Evolutionary conservation across 1,140 invertebrate genomes (phyloP), one percentile per base, ranked within the genome.

Genomic region (Pseudobourletiella spinata): DNA sequence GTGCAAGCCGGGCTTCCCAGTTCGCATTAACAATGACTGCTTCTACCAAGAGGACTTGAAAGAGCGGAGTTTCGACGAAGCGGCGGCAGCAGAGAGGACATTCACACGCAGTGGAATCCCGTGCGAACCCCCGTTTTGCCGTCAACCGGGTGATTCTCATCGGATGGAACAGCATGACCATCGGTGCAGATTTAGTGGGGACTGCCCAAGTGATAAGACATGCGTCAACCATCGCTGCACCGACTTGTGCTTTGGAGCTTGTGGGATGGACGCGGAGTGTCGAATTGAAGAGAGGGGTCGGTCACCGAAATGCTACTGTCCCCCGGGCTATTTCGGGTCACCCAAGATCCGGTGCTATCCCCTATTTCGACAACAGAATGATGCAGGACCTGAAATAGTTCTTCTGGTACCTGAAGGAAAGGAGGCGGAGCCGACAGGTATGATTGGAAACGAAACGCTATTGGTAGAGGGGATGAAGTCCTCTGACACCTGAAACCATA

Each of bases 211-310:
- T 24, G 83, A 82, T 32, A 82, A 90, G 74, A 87, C 88, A 26
- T 95, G 91, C 71, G 80, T 93, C 58, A 87, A 91, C 63, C 79
- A 84, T 42, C 81, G 89, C 70, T 95, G 91, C 72, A 75, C 86
- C 22, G 84, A 91, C 73, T 84, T 88, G 0, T 94, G 91, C 68
- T 73, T 78, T 3, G 83, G 84, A 60, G 85, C 86, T 39, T 94
- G 91, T 71, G 90, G 90, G 16, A 61, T 78, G 0, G 87, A 88
- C 63, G 89, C 90, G 16, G 75, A 84, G 18, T 94, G 91, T 67
- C 79, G 82, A 48, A 80, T 84, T 0, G 83, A 87, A 59, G 78
- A 76, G 61, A 88, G 91, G 71, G 80, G 79, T 61, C 32, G 32
- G 8, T 11, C n/a, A 11, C 86, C 87, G 1, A 79, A 85, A 24